Conservation (phyloP, 2,888 invertebrate genomes). For the Itoplectis maculator region DNA sequence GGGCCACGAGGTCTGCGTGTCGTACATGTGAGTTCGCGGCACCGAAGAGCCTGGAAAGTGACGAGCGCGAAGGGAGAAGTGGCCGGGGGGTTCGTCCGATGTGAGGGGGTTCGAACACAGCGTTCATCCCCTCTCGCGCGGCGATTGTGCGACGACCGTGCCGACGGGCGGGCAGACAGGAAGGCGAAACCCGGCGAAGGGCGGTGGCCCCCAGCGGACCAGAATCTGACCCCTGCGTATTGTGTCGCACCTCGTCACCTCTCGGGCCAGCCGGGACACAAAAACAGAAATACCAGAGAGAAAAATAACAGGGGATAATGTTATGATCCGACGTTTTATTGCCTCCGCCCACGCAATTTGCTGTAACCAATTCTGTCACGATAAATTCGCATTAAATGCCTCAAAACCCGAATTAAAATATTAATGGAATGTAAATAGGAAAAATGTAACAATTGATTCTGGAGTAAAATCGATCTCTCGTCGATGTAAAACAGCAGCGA, state of each 20-base stretch:
- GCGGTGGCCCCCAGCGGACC: conserved; percentile 75
- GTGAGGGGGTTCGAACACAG: conserved; percentile 58
- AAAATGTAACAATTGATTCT: background rate
- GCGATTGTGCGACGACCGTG: conserved; percentile 37
- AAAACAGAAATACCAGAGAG: conserved; percentile 42
- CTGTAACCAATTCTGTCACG: conserved; percentile 64
- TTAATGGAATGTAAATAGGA: conserved; percentile 65
- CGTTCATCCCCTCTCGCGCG: conserved; percentile 45
- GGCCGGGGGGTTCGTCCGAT: conserved; percentile 46
- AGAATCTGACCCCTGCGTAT: conserved; percentile 82
- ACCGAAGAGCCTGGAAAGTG: conserved; percentile 45
- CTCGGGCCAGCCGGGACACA: conserved; percentile 70
- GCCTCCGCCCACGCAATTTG: conserved; percentile 73
- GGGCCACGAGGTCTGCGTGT: conserved; percentile 59
- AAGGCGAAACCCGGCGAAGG: conserved; percentile 66
- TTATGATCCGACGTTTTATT: conserved; percentile 77
- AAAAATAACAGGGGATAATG: conserved; percentile 74
- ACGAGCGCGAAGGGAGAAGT: conserved; percentile 60
- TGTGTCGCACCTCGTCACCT: conserved; percentile 80
- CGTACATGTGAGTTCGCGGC: conserved; percentile 52
- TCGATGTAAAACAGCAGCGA: conserved; percentile 8
- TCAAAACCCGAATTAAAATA: background rate
- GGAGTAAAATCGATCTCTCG: background rate
- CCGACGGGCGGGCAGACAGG: conserved; percentile 70
- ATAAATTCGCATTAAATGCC: conserved; percentile 46